Evolutionary conservation across 2,113 vertebrate genomes (phyloP).

Genomic region (Megaptera novaeangliae): DNA sequence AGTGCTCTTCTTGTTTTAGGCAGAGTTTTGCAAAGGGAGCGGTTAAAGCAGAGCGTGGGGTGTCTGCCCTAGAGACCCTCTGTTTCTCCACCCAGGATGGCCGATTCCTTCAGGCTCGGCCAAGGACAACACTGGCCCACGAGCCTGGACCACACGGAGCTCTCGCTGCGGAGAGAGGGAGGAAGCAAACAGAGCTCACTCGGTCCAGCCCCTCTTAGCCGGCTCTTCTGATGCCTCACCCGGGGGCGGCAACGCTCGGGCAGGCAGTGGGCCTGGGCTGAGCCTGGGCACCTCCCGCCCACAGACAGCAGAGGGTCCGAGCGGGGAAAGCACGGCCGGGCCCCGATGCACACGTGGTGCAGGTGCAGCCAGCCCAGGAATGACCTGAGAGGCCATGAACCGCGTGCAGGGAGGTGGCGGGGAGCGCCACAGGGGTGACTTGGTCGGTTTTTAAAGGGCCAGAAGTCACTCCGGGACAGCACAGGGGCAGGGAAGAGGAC

Average conservation of each 20-base stretch:
- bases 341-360: accelerated
- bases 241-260: neutral
- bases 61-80: neutral
- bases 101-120: neutral
- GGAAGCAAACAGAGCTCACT: neutral
- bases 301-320: neutral
- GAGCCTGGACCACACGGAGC: too few species aligned
- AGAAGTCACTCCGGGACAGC: neutral
- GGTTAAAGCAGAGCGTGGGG: neutral
- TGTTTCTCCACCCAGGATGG: neutral
- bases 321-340: neutral
- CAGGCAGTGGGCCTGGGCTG: accelerated
- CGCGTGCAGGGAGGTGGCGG: neutral
- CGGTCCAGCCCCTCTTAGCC: neutral
- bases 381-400: neutral
- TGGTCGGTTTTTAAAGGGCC: neutral
- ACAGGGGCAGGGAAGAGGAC: neutral
- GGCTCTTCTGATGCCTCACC: neutral
- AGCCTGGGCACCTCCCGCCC: neutral
- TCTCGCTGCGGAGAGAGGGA: neutral
- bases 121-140: neutral
- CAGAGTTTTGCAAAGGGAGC: conserved; percentile 27
- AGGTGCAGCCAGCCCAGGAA: neutral
- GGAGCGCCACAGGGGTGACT: neutral
- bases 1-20: neutral